Evolutionary conservation across 2,888 invertebrate genomes (phyloP).

Genomic region (Andrena camellia): DNA sequence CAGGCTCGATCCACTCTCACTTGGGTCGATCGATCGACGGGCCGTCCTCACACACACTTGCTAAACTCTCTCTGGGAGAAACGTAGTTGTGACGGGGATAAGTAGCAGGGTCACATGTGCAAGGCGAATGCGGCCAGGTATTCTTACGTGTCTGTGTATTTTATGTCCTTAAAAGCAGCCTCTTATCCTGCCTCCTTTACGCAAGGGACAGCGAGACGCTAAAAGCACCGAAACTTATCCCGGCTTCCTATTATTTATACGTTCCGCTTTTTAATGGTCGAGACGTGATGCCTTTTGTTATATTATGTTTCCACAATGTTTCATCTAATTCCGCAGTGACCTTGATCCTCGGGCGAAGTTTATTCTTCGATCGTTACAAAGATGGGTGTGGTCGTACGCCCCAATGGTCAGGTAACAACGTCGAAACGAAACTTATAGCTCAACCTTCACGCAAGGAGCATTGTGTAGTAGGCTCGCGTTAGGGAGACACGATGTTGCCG

Average conservation of each 20-base stretch:
- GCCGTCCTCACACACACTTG: slow-evolving; percentile 25
- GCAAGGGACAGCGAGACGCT: slow-evolving; percentile 50
- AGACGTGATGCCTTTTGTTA: slow-evolving; percentile 10
- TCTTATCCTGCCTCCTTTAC: slow-evolving; percentile 73
- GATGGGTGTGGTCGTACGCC: slow-evolving; percentile 7
- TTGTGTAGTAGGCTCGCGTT: no score
- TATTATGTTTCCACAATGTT: neutral
- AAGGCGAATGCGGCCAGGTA: slow-evolving; percentile 57
- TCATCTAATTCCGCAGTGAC: slow-evolving; percentile 3
- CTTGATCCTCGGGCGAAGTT: neutral
- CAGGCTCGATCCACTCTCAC: slow-evolving; percentile 7
- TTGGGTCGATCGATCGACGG: slow-evolving; percentile 37
- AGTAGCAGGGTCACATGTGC: slow-evolving; percentile 54
- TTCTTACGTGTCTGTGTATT: slow-evolving; percentile 75
- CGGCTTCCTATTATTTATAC: slow-evolving; percentile 59
- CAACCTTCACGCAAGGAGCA: neutral
- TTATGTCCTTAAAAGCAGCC: slow-evolving; percentile 81
- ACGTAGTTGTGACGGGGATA: slow-evolving; percentile 47
- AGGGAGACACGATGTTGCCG: no score
- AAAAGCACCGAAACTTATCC: slow-evolving; percentile 62
- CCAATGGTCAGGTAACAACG: neutral
- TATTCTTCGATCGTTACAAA: neutral
- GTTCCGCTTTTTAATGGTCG: slow-evolving; percentile 40
- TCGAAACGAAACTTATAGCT: neutral
- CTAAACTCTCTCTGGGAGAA: slow-evolving; percentile 48